phyloP scores from a whole-genome alignment of 1,140 invertebrate genomes.

The Brachionus rotundiformis region DNA sequence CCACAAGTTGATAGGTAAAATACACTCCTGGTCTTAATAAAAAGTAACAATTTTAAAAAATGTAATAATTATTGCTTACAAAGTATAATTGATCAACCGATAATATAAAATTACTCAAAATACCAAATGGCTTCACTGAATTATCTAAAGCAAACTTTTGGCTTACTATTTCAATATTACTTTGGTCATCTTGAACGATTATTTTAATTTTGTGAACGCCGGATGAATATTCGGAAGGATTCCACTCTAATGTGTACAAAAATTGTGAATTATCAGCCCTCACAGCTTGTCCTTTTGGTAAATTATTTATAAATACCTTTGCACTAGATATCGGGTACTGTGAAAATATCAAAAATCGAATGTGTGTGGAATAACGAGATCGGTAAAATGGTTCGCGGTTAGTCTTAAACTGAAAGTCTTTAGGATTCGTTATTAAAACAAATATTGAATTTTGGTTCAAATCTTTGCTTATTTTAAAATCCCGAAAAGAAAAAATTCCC shows the following conservation, averaged over 20 bases:
- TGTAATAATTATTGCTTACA: no score
- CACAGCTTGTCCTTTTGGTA: slow-evolving; percentile 68
- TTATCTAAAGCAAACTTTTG: slow-evolving; percentile 79
- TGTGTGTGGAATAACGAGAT: slow-evolving; percentile 75
- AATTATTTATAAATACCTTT: slow-evolving; percentile 69
- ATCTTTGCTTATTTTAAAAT: slow-evolving; percentile 69
- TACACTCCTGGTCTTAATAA: slow-evolving; percentile 26
- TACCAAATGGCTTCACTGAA: slow-evolving; percentile 69
- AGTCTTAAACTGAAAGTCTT: slow-evolving; percentile 74
- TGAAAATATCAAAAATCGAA: slow-evolving; percentile 72
- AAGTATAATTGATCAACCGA: slow-evolving; percentile 74
- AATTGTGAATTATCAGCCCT: slow-evolving; percentile 62
- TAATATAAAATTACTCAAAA: slow-evolving; percentile 72
- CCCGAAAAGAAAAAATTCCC: slow-evolving; percentile 83
- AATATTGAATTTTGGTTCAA: slow-evolving; percentile 74
- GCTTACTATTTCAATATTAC: slow-evolving; percentile 67
- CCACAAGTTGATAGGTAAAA: slow-evolving; percentile 42
- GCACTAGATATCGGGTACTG: slow-evolving; percentile 69
- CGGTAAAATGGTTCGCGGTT: slow-evolving; percentile 75
- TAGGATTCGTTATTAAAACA: slow-evolving; percentile 83
- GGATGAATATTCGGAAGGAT: slow-evolving; percentile 69
- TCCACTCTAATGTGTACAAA: slow-evolving; percentile 75
- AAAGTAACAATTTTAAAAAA: no score
- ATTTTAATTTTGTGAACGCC: slow-evolving; percentile 72
- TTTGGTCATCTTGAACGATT: slow-evolving; percentile 67